Percentiles rank a stretch among this genome's conserved stretches.
Conservation (phyloP, 2,888 invertebrate genomes). For the Cantharis nigra region DNA sequence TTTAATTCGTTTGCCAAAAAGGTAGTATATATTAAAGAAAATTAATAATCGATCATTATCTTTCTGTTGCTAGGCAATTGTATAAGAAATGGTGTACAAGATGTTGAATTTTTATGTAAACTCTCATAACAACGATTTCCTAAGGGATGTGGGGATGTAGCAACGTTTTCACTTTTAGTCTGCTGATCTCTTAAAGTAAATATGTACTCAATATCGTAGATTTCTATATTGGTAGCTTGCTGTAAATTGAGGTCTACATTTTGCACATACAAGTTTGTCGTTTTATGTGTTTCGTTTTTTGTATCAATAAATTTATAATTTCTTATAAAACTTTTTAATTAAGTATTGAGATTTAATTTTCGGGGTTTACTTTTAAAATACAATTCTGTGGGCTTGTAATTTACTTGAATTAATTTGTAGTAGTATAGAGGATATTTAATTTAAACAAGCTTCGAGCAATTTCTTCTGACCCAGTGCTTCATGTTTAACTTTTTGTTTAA, state of each 20-base stretch:
- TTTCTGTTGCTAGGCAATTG: not conserved
- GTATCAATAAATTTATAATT: not conserved
- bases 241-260: slow-evolving; percentile 2
- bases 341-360: too few relatives aligned
- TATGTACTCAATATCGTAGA: slow-evolving; percentile 30
- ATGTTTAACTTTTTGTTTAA: not conserved
- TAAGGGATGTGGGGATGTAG: slow-evolving; percentile 19
- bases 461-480: too few relatives aligned
- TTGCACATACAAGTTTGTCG: not conserved
- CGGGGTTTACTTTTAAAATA: too few relatives aligned
- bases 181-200: slow-evolving; percentile 31
- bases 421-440: not conserved
- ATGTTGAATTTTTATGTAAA: slow-evolving; percentile 2
- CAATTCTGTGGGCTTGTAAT: too few relatives aligned
- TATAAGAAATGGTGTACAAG: not conserved
- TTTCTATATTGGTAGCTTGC: slow-evolving; percentile 55
- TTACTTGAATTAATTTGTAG: too few relatives aligned
- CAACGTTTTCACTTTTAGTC: slow-evolving; percentile 33
- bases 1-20: not conserved
- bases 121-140: slow-evolving; percentile 1
- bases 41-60: not conserved
- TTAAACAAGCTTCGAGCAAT: too few relatives aligned
- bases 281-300: not conserved
- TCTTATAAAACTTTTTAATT: not conserved
- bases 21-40: not conserved